Evolutionary conservation across 2,888 invertebrate genomes (phyloP), one percentile per base, ranked within the genome.

Genomic region (Agrenia bidenticulata): DNA sequence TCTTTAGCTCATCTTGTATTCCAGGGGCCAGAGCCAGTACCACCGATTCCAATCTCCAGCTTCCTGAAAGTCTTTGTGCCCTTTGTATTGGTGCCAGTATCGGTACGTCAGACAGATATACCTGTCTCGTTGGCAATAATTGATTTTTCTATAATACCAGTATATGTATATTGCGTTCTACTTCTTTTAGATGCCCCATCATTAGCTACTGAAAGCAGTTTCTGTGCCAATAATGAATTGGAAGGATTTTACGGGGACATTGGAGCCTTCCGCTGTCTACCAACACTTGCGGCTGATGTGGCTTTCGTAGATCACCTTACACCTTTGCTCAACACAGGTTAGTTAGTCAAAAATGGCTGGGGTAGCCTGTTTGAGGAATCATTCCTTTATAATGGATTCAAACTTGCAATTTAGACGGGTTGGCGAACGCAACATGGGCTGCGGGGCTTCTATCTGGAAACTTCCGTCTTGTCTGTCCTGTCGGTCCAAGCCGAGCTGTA

Each of bases 401-500:
- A 59, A 45, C 13, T n/a, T 9, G 21, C 11, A 39, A 55, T 63
- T 37, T 39, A 75, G 73, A 76, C 62, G 73, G 74, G 5, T 61
- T 73, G 7, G 74, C 74, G 2, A 76, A 76, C 61, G 76, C 76
- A 7, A 72, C 74, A 1, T 80, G 79, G 79, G 77, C 79, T 2
- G 70, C 67, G 19, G 77, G 77, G n/a, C 68, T 79, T 4, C 66
- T 71, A 4, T 78, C 78, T 1, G 68, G 73, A 21, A 78, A 79
- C 66, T 80, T 78, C 74, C 74, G 76, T 24, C 74, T 80, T 5
- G 74, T 80, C 9, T 80, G 80, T 65, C 74, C 72, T 4, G 66
- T 72, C 21, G 77, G 77, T 9, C 74, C 74, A 4, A 67, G 72
- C 4, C 75, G 77, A 26, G 69, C 77, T 26, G 69, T 79, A 9